Evolutionary conservation across 1,140 invertebrate species (phyloP).

Genomic region (Meloidogyne floridensis): DNA sequence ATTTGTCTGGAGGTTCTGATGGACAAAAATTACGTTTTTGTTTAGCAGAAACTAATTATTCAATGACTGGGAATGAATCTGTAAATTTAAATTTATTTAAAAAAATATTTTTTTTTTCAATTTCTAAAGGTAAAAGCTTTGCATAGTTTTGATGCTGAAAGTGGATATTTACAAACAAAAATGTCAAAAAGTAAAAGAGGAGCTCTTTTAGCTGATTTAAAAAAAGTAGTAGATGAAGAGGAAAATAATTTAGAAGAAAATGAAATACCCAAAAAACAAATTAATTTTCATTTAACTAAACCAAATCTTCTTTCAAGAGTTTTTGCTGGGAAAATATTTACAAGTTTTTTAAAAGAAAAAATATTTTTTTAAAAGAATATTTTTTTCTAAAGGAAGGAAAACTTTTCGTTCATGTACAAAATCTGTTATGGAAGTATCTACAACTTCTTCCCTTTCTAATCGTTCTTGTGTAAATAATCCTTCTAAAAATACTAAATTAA

Average conservation of each 20-base stretch:
- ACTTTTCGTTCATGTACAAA: slow-evolving; percentile 2
- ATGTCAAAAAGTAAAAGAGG: slow-evolving; percentile 21
- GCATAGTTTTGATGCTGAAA: slow-evolving; percentile 15
- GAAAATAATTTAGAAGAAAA: slow-evolving; percentile 20
- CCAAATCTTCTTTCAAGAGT: slow-evolving; percentile 9
- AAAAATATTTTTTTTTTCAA: background rate
- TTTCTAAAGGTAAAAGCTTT: slow-evolving; percentile 1
- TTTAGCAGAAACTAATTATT: slow-evolving; percentile 28
- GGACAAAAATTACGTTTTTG: background rate
- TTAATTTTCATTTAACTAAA: slow-evolving; percentile 13
- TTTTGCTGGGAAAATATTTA: slow-evolving; percentile 26
- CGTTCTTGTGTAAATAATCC: background rate
- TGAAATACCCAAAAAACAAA: slow-evolving; percentile 16
- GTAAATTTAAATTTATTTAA: background rate
- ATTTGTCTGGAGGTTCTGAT: background rate
- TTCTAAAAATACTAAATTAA: background rate
- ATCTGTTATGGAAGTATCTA: slow-evolving; percentile 4
- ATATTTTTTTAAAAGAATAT: too few species aligned
- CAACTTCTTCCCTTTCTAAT: background rate
- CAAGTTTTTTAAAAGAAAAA: background rate
- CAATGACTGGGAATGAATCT: slow-evolving; percentile 14
- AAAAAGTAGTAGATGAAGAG: background rate
- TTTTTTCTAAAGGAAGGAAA: slow-evolving; percentile 7
- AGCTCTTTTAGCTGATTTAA: slow-evolving; percentile 6
- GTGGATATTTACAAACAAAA: slow-evolving; percentile 3